Conservation (phyloP, 2,113 vertebrate species). For the Otocyon megalotis region DNA sequence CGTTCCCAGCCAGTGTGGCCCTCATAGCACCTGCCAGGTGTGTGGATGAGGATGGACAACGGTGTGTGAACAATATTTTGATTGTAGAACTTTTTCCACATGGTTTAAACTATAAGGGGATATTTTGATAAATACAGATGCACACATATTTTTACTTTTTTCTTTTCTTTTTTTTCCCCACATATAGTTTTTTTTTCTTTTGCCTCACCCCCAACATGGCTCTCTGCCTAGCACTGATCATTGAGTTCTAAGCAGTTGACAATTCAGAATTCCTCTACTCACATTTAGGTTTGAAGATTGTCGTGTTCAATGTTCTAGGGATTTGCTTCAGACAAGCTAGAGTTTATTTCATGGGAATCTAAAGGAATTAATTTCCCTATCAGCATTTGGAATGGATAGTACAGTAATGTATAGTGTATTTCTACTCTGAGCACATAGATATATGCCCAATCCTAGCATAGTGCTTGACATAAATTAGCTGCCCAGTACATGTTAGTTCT, state of each 20-base stretch:
- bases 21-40: neutral
- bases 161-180: neutral
- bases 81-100: neutral
- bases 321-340: neutral
- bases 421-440: neutral
- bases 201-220: neutral
- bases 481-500: neutral
- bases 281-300: neutral
- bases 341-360: neutral
- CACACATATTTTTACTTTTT: neutral
- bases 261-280: neutral
- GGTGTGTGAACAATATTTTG: neutral
- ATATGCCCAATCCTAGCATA: neutral
- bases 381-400: neutral
- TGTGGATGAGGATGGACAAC: neutral
- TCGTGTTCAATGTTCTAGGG: neutral
- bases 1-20: neutral
- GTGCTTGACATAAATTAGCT: neutral
- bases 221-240: neutral
- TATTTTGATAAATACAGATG: neutral
- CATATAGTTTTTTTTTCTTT: neutral
- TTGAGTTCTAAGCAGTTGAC: neutral
- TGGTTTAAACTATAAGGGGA: neutral
- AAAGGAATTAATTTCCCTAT: neutral
- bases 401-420: too few relatives aligned